Evolutionary conservation across 2,113 vertebrate genomes (phyloP), one percentile per base, ranked within the genome.

Genomic region (Heliornis fulica): DNA sequence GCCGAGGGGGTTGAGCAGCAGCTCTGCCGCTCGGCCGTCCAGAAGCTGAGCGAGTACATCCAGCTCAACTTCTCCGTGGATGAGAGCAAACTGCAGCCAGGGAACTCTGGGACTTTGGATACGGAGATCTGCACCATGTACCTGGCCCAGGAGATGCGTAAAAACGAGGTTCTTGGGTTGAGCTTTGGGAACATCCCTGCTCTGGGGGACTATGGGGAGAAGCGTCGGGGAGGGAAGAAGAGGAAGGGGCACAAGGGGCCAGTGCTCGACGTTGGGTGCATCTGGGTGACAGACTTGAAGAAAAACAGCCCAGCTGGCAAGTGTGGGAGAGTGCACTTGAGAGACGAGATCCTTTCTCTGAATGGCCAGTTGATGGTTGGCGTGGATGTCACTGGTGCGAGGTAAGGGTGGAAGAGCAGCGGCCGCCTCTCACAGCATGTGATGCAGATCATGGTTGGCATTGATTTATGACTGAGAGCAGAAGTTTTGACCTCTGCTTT

Each of bases 311-410:
- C 99, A 0, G 99, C 99, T 0, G 98, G 99, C 7, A 97, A 96
- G 80, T 99, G 98, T 0, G 99, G 98, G 26, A 98, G 98, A 64
- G 99, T 99, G 86, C 98, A 98, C 36, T 98, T 99, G 53, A 98
- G 99, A 31, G 99, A 99, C 0, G 99, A 99, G 94, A 96, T 99
- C 90, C 98, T 99, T n/a, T 99, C 99, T 11, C 97, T 99, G 82
- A 99, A 99, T 0, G 99, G 99, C 5, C 99, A 99, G 94, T 97
- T 99, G 82, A 99, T 99, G 99, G 99, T 99, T 1, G 99, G 99
- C 1, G 99, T 99, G 13, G 99, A 99, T 7, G 99, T 99, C 94
- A 98, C 96, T 0, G 99, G 99, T 92, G 99, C 99, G n/a, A 99
- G 99, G 99, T 99, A 98, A 96, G 98, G 45, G 7, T 34, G 41